These are phyloP conservation scores for Ichneumon xanthorius DNA, from an alignment of 2,888 invertebrate species.

Conservation along the genomic window DNA sequence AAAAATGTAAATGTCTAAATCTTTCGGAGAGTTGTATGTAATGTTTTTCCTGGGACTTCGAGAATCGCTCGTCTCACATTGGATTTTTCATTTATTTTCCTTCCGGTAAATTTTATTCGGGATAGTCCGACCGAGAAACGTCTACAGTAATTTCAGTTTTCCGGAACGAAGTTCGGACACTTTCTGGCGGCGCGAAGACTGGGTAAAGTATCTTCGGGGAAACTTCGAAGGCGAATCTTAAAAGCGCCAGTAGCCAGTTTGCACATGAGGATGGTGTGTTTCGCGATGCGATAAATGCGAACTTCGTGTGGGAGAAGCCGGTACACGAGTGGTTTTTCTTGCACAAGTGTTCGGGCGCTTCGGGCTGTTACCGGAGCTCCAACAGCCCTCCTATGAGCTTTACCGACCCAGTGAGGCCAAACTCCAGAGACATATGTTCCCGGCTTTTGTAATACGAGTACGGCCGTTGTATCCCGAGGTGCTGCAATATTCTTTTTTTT, in stretches of 20 bases:
- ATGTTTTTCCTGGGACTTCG: conserved; percentile 3
- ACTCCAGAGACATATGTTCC: conserved; percentile 8
- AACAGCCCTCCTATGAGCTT: neutral
- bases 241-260: conserved; percentile 19
- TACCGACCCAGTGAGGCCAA: conserved; percentile 5
- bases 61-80: conserved; percentile 15
- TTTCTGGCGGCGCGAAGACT: neutral
- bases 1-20: neutral
- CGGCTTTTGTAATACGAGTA: neutral
- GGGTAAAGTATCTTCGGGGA: conserved; percentile 14
- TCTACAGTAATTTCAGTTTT: neutral
- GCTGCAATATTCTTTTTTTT: neutral
- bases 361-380: conserved; percentile 18
- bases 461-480: conserved; percentile 11
- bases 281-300: conserved; percentile 21
- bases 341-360: conserved; percentile 23
- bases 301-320: conserved; percentile 4
- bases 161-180: neutral
- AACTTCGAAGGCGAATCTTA: conserved; percentile 18
- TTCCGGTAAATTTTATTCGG: conserved; percentile 10
- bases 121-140: neutral
- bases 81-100: conserved; percentile 6
- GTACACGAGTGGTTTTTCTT: conserved; percentile 11
- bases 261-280: neutral
- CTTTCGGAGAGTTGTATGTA: neutral